Percentiles rank a stretch among this genome's conserved stretches.
Conservation (phyloP, 1,140 invertebrate species). For the Conus betulinus region DNA sequence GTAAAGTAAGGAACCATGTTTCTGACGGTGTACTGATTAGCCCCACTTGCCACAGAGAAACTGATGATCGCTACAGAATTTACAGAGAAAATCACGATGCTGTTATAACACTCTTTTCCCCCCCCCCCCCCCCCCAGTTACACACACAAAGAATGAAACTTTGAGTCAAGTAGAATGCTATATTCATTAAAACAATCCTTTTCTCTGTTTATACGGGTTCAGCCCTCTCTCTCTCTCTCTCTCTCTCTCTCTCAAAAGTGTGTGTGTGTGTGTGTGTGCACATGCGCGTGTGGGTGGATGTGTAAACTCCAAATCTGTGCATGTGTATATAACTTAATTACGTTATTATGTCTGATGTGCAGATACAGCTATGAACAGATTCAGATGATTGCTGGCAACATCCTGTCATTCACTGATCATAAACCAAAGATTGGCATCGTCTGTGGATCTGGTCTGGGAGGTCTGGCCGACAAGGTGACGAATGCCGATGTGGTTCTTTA, state of each 20-base stretch:
- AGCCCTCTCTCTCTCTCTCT: too few relatives aligned
- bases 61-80: too few relatives aligned
- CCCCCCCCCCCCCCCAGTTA: too few relatives aligned
- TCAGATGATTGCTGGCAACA: constrained; percentile 85
- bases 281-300: constrained; percentile 2
- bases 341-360: constrained; percentile 68
- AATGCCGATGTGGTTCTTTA: constrained; percentile 87
- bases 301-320: neutral
- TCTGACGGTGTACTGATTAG: too few relatives aligned
- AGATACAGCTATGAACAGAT: constrained; percentile 90
- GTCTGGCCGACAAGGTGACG: constrained; percentile 86
- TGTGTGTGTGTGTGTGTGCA: constrained; percentile 30
- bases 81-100: too few relatives aligned
- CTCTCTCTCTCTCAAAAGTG: neutral
- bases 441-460: constrained; percentile 93
- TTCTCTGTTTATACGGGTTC: too few relatives aligned
- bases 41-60: too few relatives aligned
- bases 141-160: too few relatives aligned
- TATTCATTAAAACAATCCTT: too few relatives aligned
- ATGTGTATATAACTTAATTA: neutral
- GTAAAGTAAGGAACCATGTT: too few relatives aligned
- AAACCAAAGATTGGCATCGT: constrained; percentile 92
- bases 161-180: too few relatives aligned
- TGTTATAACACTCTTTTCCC: too few relatives aligned
- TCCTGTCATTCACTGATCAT: constrained; percentile 82